These are phyloP conservation scores for Noctua janthina DNA, from an alignment of 2,888 invertebrate genomes.

Conservation along the genomic window DNA sequence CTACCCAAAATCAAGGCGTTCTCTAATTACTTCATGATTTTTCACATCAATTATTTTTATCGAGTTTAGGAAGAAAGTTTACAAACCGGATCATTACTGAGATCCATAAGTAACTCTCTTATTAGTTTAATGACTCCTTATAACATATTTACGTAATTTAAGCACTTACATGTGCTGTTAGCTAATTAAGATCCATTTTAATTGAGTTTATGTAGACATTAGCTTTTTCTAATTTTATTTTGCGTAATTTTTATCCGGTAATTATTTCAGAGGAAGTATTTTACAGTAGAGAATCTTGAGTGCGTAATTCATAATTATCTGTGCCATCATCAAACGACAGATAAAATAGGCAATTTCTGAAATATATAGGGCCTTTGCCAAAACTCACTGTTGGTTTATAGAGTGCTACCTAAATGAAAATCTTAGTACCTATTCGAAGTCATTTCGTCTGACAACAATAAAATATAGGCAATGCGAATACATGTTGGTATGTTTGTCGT, in stretches of 20 bases:
- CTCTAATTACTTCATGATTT: not conserved
- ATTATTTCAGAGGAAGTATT: not conserved
- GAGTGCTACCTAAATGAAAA: not conserved
- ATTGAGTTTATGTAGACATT: constrained; percentile 42
- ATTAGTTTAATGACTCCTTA: constrained; percentile 30
- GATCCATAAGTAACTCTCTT: constrained; percentile 17
- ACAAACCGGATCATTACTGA: constrained; percentile 9
- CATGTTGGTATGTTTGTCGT: not conserved
- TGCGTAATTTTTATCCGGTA: constrained; percentile 5
- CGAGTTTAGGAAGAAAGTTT: constrained; percentile 33
- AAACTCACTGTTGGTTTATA: not conserved
- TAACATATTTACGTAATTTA: constrained; percentile 37
- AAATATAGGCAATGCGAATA: not conserved
- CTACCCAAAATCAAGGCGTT: not conserved
- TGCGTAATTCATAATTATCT: not conserved
- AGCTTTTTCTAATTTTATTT: constrained; percentile 21
- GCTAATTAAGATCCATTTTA: constrained; percentile 31
- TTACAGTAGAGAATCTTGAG: not conserved
- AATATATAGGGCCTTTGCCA: not conserved
- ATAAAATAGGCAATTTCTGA: not conserved
- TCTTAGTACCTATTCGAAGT: not conserved
- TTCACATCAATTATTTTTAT: not conserved
- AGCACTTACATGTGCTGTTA: constrained; percentile 6
- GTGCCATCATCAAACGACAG: not conserved
- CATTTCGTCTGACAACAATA: not conserved